phyloP scores from a whole-genome alignment of 2,113 vertebrate genomes.

The Tupaia tana region DNA sequence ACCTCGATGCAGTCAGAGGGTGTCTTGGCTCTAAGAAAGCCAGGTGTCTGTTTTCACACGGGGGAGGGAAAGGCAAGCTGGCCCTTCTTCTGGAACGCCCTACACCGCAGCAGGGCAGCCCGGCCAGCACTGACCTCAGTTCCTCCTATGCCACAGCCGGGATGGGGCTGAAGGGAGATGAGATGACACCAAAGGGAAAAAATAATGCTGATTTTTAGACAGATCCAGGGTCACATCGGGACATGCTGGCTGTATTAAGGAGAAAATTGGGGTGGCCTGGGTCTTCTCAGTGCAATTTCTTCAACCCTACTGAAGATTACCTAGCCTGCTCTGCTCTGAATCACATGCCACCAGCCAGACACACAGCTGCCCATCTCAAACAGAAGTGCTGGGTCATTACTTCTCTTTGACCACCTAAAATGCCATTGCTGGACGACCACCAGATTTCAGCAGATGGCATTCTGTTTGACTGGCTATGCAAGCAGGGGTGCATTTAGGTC shows the following conservation, averaged over 20 bases:
- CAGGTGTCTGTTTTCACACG: fast-evolving
- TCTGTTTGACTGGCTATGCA: fast-evolving
- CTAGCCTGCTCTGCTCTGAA: not conserved
- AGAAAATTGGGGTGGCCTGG: not conserved
- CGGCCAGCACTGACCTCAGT: fast-evolving
- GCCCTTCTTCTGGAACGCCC: fast-evolving
- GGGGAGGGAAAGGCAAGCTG: fast-evolving
- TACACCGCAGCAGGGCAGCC: not conserved
- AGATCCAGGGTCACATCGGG: fast-evolving
- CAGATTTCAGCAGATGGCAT: not conserved
- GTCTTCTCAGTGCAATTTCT: not conserved
- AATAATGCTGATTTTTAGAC: not conserved
- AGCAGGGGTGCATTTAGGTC: fast-evolving
- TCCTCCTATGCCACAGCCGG: fast-evolving
- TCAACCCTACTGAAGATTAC: not conserved
- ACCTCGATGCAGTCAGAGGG: fast-evolving
- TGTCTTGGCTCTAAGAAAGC: not conserved
- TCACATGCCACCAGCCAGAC: fast-evolving
- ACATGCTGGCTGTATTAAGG: fast-evolving
- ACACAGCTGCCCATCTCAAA: not conserved
- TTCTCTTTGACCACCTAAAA: not conserved
- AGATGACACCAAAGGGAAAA: not conserved
- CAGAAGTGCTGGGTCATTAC: fast-evolving
- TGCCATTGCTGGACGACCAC: fast-evolving
- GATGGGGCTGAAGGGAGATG: not conserved